A percentile compares a stretch with the other conserved stretches of the same genome.
Evolutionary conservation across 2,888 invertebrate species (phyloP).

Genomic region (Tenthredo scrophulariae): DNA sequence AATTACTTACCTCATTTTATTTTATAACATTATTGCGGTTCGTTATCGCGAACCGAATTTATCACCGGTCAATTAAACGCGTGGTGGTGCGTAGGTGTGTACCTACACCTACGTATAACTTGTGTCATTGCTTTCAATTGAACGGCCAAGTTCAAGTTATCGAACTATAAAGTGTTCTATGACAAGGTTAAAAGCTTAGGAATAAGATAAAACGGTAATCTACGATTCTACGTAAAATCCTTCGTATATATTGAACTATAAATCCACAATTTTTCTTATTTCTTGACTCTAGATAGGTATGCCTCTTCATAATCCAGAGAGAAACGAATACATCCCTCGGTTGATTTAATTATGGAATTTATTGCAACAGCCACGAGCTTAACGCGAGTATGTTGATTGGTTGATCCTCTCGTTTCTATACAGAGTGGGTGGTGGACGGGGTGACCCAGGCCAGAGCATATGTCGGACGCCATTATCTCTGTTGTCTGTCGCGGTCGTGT

Average conservation of each 20-base stretch:
- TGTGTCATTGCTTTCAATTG: neutral
- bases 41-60: neutral
- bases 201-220: neutral
- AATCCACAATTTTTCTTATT: neutral
- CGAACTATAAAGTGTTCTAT: neutral
- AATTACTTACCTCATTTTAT: conserved; percentile 33
- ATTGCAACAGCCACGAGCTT: conserved; percentile 40
- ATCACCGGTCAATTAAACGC: neutral
- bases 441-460: conserved; percentile 50
- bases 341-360: conserved; percentile 25
- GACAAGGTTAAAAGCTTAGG: neutral
- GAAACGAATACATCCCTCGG: neutral
- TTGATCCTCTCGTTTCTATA: conserved; percentile 40
- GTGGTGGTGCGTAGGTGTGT: neutral
- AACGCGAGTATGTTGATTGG: conserved; percentile 25
- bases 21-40: conserved; percentile 17
- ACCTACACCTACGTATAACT: neutral
- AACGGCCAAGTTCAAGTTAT: neutral
- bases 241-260: neutral
- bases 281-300: neutral
- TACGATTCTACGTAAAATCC: neutral
- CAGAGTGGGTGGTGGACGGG: conserved; percentile 37
- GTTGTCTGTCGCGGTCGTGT: conserved; percentile 55
- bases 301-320: neutral
- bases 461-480: conserved; percentile 53